Percentiles rank a stretch among this genome's conserved stretches.
Conservation (phyloP, 2,888 invertebrate genomes). For the Mesoligia furuncula region DNA sequence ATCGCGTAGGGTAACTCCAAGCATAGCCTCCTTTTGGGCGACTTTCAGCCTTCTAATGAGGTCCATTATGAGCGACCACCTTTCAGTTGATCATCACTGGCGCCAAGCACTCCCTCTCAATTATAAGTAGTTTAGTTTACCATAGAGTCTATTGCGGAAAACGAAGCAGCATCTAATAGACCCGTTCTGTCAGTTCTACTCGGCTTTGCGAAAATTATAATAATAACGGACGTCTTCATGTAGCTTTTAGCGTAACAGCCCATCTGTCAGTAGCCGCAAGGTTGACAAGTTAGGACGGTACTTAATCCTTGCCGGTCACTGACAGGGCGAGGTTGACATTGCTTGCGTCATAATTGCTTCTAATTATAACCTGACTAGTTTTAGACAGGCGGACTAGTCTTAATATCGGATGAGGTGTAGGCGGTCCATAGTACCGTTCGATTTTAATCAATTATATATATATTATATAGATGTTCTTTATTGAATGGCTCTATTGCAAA, state of each 20-base stretch:
- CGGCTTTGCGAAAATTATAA: not conserved
- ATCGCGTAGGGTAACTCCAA: no score
- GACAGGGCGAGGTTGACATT: constrained; percentile 4
- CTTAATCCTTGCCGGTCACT: constrained; percentile 2
- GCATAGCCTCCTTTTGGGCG: no score
- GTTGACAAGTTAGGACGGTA: constrained; percentile 1
- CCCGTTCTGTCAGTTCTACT: not conserved
- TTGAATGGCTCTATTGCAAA: not conserved
- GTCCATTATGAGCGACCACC: no score
- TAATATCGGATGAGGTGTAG: constrained; percentile 30
- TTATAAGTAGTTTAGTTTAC: no score
- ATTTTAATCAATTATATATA: constrained; percentile 13
- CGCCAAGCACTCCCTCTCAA: not conserved
- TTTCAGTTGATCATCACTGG: not conserved
- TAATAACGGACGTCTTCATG: not conserved
- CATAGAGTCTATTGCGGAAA: not conserved
- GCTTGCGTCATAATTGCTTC: constrained; percentile 24
- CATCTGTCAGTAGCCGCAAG: not conserved
- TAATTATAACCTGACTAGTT: constrained; percentile 32
- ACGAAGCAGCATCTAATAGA: not conserved
- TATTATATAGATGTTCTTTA: not conserved
- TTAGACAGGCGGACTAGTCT: constrained; percentile 34
- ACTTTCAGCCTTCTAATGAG: no score
- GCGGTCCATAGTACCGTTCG: constrained; percentile 13
- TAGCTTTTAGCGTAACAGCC: not conserved